Base-by-base conservation (phyloP, 2,797 vertebrate genomes). In the Xiphorhynchus erythropygius region DNA sequence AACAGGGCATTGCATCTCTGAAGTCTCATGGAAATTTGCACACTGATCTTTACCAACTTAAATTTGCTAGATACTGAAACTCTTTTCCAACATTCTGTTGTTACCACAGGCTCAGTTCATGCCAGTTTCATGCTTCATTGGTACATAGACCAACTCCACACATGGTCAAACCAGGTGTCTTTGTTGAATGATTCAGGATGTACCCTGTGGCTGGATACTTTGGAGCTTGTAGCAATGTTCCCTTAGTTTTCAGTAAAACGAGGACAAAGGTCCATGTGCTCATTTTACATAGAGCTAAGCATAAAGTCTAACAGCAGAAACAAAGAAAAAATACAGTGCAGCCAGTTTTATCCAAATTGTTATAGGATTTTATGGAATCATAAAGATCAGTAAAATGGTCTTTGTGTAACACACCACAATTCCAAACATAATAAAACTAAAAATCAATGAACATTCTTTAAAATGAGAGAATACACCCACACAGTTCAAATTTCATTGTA, bases 381-480 rank as follows among this genome's bases (percentile, higher is more conserved):
- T 78, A 94, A 94, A 95, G 87, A 95, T 78, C 80, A 87, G 83
- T 86, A 91, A 92, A 91, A 84, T 69, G 78, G 65, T 78, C 83
- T 94, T 96, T 96, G 93, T 71, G 85, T 89, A 93, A 96, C 84
- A 82, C 52, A 90, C 59, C 79, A 91, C 87, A 91, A 80, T 91
- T 93, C 75, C 67, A 96, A 96, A 94, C 70, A 86, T 46, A 89
- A 93, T 93, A 91, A 81, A 94, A 88, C 83, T 93, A 87, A 96
- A 92, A 92, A 85, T 91, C 94, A 96, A 94, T 92, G 90, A 94
- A 84, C n/a, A 18, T 69, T 84, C 79, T 94, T 95, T 88, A 93
- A 96, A 97, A 95, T 70, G 53, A 93, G 81, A 76, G 94, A 88
- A 93, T 85, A 94, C 87, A 93, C 94, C 87, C 91, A 95, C 94